Percentiles rank a stretch among this genome's conserved stretches.
These are phyloP conservation scores for Dryobota labecula DNA, from an alignment of 2,888 invertebrate genomes.

Conservation along the genomic window DNA sequence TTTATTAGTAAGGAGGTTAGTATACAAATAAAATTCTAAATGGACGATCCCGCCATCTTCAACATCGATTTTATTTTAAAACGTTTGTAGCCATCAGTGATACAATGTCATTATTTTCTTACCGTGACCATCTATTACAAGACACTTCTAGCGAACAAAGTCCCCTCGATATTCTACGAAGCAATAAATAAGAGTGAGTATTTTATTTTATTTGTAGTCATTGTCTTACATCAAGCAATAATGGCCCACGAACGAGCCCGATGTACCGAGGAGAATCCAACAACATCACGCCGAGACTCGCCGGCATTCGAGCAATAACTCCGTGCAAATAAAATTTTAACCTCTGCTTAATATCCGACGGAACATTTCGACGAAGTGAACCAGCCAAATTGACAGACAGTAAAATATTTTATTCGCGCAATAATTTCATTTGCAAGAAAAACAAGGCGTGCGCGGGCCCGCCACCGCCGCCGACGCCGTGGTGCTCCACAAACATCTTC, in stretches of 20 bases:
- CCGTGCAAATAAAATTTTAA: constrained; percentile 89
- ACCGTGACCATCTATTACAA: constrained; percentile 58
- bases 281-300: constrained; percentile 78
- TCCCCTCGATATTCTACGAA: constrained; percentile 66
- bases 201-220: constrained; percentile 84
- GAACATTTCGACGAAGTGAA: constrained; percentile 80
- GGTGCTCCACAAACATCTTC: constrained; percentile 84
- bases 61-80: constrained; percentile 24
- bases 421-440: constrained; percentile 90
- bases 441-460: constrained; percentile 77
- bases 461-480: constrained; percentile 52
- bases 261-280: constrained; percentile 80
- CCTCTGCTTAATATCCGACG: constrained; percentile 88
- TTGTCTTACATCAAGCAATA: constrained; percentile 85
- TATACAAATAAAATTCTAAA: constrained; percentile 8
- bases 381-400: constrained; percentile 89
- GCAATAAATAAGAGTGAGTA: constrained; percentile 81
- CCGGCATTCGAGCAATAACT: constrained; percentile 82
- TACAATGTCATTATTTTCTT: constrained; percentile 57
- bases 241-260: constrained; percentile 78
- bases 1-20: too few species aligned
- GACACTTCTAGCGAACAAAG: constrained; percentile 67
- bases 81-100: constrained; percentile 25
- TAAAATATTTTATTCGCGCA: constrained; percentile 90
- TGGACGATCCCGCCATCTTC: not conserved